Evolutionary conservation across 1,140 invertebrate genomes (phyloP).

Genomic region (Calliopsis andreniformis): DNA sequence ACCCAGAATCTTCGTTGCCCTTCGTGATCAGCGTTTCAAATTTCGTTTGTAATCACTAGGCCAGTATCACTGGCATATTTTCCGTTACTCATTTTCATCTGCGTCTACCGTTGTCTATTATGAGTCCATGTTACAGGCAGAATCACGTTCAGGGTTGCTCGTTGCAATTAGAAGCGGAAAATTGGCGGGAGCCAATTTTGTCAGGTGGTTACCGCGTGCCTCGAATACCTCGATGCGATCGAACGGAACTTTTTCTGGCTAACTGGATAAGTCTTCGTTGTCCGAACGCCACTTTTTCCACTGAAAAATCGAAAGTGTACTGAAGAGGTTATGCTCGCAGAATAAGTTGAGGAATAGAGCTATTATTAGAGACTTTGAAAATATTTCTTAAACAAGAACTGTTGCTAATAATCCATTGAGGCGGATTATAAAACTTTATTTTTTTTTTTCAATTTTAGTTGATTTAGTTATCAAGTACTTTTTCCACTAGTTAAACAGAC

Average conservation of each 20-base stretch:
- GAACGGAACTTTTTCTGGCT: not conserved
- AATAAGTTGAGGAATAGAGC: too few relatives aligned
- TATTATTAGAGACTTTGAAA: too few relatives aligned
- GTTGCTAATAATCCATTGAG: too few relatives aligned
- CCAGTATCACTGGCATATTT: not conserved
- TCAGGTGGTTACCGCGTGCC: constrained; percentile 1
- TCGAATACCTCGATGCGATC: not conserved
- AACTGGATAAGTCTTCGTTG: not conserved
- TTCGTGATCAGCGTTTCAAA: not conserved
- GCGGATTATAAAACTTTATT: too few relatives aligned
- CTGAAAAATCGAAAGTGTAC: not conserved
- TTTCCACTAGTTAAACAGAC: too few relatives aligned
- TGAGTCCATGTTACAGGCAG: not conserved
- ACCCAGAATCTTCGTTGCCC: not conserved
- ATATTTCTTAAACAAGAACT: too few relatives aligned
- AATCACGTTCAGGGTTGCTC: not conserved
- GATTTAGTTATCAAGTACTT: too few relatives aligned
- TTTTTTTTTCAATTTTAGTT: too few relatives aligned
- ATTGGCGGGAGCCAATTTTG: constrained; percentile 3
- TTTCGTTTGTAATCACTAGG: not conserved
- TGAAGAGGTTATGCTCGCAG: too few relatives aligned
- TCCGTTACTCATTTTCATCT: constrained; percentile 3
- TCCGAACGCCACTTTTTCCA: not conserved
- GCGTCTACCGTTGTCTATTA: not conserved
- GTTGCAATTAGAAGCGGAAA: constrained; percentile 14